Base-by-base conservation (phyloP, 2,888 invertebrate species). In the Ennomos fuscantarius region DNA sequence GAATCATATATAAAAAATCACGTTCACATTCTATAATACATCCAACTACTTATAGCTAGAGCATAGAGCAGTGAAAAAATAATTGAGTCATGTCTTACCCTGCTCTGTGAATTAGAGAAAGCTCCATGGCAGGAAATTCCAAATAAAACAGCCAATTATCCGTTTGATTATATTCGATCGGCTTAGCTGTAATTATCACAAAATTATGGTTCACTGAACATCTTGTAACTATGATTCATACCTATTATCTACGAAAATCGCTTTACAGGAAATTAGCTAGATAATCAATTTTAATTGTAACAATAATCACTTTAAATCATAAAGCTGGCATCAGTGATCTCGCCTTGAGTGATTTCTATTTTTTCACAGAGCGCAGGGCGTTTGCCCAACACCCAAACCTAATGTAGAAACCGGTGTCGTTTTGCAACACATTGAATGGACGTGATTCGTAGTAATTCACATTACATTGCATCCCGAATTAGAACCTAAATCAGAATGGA, bases 281-380 rank as follows among this genome's bases (percentile, higher is more conserved):
- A 81, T 85, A 80, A 84, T 81, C 72, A 67, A 62, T 66, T 79
- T 73, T 81, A 86, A 84, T 82, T 80, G 78, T 81, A 76, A 72
- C 70, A 69, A 64, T 79, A 83, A 86, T 86, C 84, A 74, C 67
- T 63, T 62, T 68, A 68, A 81, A 84, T 84, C 82, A 81, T 76
- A 72, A 71, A 79, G 62, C 74, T 82, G 80, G 81, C 83, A 83
- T 83, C 72, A 65, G 69, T 74, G 70, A 71, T 76, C 69, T 82
- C 68, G 78, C 90, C 90, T 90, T 90, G 89, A 85, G 83, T 74
- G 79, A 80, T 85, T 87, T 83, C 79, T 78, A 81, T 78, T 83
- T 83, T 85, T 84, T 79, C 79, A 76, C 79, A 79, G 72, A 72
- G 71, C 70, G 65, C 80, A 76, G 78, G 74, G 79, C 72, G 73